phyloP scores from a whole-genome alignment of 2,888 invertebrate genomes.

The Heliothis peltigera region DNA sequence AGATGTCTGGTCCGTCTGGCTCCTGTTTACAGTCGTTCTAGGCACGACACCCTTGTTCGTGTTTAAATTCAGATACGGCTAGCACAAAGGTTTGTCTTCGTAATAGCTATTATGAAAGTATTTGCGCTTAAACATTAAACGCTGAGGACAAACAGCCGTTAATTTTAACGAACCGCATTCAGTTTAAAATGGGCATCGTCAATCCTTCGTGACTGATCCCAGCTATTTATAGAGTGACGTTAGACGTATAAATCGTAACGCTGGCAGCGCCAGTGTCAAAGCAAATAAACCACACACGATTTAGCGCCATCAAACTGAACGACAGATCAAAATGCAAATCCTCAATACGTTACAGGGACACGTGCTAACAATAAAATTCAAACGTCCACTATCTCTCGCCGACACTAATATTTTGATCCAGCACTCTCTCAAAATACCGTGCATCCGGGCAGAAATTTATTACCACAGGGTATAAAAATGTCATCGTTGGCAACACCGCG shows the following conservation, averaged over 20 bases:
- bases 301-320: constrained; percentile 69
- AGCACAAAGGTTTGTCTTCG: constrained; percentile 45
- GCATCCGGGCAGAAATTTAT: constrained; percentile 84
- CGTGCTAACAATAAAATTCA: constrained; percentile 80
- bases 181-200: constrained; percentile 50
- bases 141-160: constrained; percentile 47
- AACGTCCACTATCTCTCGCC: constrained; percentile 67
- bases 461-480: constrained; percentile 79
- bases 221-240: constrained; percentile 58
- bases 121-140: constrained; percentile 42
- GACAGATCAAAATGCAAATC: constrained; percentile 72
- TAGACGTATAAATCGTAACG: constrained; percentile 59
- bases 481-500: constrained; percentile 77
- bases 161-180: constrained; percentile 44
- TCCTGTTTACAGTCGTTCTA: constrained; percentile 35
- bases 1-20: constrained; percentile 30
- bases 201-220: constrained; percentile 56
- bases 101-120: constrained; percentile 39
- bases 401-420: constrained; percentile 80
- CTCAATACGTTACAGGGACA: constrained; percentile 68
- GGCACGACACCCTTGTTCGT: constrained; percentile 40
- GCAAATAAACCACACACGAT: constrained; percentile 67
- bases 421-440: constrained; percentile 75
- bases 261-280: constrained; percentile 57
- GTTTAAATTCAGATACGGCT: constrained; percentile 36